Evolutionary conservation across 2,113 vertebrate genomes (phyloP).

Genomic region (Lasiurus cinereus): DNA sequence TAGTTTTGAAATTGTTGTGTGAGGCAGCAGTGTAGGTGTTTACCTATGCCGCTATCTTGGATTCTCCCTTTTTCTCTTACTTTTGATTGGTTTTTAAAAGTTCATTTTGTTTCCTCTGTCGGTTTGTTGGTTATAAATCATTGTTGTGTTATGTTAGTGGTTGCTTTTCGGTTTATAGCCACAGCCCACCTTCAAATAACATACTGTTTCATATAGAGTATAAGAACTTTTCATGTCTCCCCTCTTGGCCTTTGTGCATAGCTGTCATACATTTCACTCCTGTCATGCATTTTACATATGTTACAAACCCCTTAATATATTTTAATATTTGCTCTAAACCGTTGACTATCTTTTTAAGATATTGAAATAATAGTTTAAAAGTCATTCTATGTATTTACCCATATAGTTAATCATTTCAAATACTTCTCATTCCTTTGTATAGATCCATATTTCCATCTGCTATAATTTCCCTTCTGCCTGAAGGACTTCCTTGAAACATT

Average conservation of each 20-base stretch:
- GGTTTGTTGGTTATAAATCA: not conserved
- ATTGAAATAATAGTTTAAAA: slow-evolving; percentile 28
- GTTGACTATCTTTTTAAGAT: not conserved
- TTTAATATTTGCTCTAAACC: slow-evolving; percentile 9
- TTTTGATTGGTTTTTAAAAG: not conserved
- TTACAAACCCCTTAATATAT: not conserved
- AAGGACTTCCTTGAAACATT: not conserved
- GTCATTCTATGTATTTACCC: not conserved
- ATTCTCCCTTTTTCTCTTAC: not conserved
- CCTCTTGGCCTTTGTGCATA: not conserved
- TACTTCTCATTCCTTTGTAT: not conserved
- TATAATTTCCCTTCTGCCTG: not conserved
- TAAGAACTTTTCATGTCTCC: not conserved
- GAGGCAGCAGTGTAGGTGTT: no score
- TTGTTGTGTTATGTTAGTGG: not conserved
- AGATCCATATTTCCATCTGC: not conserved
- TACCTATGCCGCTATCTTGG: no score
- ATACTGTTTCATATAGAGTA: not conserved
- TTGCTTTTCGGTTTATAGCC: not conserved
- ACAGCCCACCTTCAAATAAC: not conserved
- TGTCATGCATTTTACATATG: not conserved
- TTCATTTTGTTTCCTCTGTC: not conserved
- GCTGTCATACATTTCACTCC: not conserved
- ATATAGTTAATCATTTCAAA: not conserved
- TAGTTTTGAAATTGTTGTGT: no score